Conservation (phyloP, 1,140 invertebrate genomes). For the Drosophila subpulchrella region DNA sequence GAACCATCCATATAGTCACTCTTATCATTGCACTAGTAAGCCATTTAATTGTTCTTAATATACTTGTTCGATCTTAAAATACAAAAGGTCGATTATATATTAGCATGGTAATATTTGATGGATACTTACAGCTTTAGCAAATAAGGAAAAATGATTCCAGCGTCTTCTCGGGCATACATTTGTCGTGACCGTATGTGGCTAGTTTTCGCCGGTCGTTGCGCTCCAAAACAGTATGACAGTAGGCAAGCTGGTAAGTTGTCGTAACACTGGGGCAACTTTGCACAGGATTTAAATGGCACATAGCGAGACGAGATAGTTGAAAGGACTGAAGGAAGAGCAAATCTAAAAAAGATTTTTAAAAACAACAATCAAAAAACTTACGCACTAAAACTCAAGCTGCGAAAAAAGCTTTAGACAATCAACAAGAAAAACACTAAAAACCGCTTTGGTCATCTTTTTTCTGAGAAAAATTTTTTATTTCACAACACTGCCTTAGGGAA, state of each 20-base stretch:
- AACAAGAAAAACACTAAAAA: too few relatives aligned
- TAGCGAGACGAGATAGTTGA: conserved; percentile 93
- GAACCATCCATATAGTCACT: conserved; percentile 28
- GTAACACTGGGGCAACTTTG: conserved; percentile 91
- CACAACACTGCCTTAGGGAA: too few relatives aligned
- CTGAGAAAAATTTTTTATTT: too few relatives aligned
- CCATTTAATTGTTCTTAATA: conserved; percentile 56
- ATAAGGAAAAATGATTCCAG: conserved; percentile 91
- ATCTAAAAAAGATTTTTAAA: conserved; percentile 87
- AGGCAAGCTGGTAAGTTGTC: conserved; percentile 94
- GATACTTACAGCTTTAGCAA: conserved; percentile 85
- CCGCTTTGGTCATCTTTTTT: too few relatives aligned
- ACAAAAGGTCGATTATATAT: neutral
- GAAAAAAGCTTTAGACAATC: too few relatives aligned
- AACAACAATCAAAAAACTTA: neutral
- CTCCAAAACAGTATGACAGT: conserved; percentile 96
- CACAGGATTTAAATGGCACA: conserved; percentile 93
- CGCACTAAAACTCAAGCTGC: too few relatives aligned
- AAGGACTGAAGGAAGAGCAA: conserved; percentile 91
- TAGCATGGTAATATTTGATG: conserved; percentile 47
- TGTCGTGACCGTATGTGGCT: conserved; percentile 85
- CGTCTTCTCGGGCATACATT: conserved; percentile 84
- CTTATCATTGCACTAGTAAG: conserved; percentile 56
- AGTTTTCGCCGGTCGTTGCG: conserved; percentile 88
- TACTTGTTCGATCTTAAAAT: conserved; percentile 57